Evolutionary conservation across 2,888 invertebrate species (phyloP), one percentile per base, ranked within the genome.

Genomic region (Tipula confusa): DNA sequence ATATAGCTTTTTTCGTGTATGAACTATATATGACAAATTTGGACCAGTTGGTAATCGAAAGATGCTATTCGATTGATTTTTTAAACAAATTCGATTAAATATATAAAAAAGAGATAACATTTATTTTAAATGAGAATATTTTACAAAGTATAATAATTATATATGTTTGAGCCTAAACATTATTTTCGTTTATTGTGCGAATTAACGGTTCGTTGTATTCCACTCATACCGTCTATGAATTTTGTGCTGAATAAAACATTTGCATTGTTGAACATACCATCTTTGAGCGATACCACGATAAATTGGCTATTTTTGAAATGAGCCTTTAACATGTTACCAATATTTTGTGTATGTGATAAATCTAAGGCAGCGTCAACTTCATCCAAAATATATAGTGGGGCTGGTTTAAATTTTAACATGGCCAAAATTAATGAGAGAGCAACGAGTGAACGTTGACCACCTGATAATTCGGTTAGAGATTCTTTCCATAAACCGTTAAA

Each of bases 191-290:
- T 82, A 33, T 82, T 82, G 31, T 83, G 64, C n/a, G 11, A 18
- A 85, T 89, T 89, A 0, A 87, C 92, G 2, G 92, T 93, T 85
- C 96, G 92, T 33, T 93, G 92, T 38, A 99, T 95, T 3, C 94
- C 93, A 0, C 99, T 99, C 90, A 97, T 96, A 83, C 99, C 99
- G 90, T 99, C 98, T 31, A 96, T 93, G 90, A 99, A 98, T 87
- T 94, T 93, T 0, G 99, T 99, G 84, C 96, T 94, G 91, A 97
- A 99, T 84, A 99, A 90, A 29, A 99, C 98, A 90, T 99, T 99
- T 0, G 99, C 99, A 90, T 99, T 98, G 90, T 96, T 98, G 91
- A 99, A 99, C 97, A 99, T 99, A 31, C 99, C 99, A 89, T 99
- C 98, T 88, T 99, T 99, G 81, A 99, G 92, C 0, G 99, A 99